Conservation (phyloP, 2,888 invertebrate genomes). For the Dryocosmus kuriphilus region DNA sequence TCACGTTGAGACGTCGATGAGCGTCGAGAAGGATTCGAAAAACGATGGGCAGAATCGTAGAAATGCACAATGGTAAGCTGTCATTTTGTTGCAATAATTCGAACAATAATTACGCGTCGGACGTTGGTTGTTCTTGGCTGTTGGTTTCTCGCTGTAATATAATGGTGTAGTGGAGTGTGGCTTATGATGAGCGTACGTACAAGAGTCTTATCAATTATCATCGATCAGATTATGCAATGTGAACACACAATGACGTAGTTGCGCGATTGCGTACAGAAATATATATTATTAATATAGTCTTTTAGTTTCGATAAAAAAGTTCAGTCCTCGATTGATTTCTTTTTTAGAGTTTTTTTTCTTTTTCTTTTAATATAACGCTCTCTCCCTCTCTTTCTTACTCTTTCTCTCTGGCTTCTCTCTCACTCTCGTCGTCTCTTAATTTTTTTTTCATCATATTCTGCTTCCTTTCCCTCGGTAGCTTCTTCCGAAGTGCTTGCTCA, state of each 20-base stretch:
- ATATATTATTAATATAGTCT: slow-evolving; percentile 76
- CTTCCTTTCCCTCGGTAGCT: not conserved
- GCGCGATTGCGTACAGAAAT: slow-evolving; percentile 77
- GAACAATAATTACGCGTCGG: slow-evolving; percentile 52
- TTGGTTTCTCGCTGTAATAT: slow-evolving; percentile 50
- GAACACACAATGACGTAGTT: slow-evolving; percentile 77
- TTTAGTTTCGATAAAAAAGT: slow-evolving; percentile 78
- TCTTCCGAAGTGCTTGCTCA: slow-evolving; percentile 41
- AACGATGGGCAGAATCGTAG: slow-evolving; percentile 52
- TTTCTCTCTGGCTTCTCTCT: slow-evolving; percentile 52
- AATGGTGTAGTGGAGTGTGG: slow-evolving; percentile 59
- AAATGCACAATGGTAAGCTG: slow-evolving; percentile 55
- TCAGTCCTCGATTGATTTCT: slow-evolving; percentile 76
- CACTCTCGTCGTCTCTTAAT: slow-evolving; percentile 50
- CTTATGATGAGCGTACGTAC: slow-evolving; percentile 74
- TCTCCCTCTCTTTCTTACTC: slow-evolving; percentile 48
- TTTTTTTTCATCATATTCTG: slow-evolving; percentile 28
- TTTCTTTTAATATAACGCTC: slow-evolving; percentile 56
- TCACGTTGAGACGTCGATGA: slow-evolving; percentile 46
- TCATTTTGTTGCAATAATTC: slow-evolving; percentile 45
- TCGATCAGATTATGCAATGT: slow-evolving; percentile 77
- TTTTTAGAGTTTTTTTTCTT: slow-evolving; percentile 58
- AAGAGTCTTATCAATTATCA: slow-evolving; percentile 77
- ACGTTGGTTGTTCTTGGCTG: slow-evolving; percentile 51
- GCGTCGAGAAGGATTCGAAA: slow-evolving; percentile 51